phyloP scores from a whole-genome alignment of 2,888 invertebrate genomes.

The Octodonta nipae region DNA sequence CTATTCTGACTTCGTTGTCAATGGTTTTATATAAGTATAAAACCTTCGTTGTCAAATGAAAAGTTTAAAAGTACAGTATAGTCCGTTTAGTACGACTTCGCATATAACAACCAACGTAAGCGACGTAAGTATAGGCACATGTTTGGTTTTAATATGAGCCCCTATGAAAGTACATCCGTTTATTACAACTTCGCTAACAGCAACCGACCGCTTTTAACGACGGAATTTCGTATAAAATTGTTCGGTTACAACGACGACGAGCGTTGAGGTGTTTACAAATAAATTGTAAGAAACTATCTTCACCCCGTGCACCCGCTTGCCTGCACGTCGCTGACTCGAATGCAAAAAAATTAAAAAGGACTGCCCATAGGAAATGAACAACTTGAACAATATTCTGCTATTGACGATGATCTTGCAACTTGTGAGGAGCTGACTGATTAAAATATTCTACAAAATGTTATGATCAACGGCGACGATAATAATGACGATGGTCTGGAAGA shows the following conservation, averaged over 20 bases:
- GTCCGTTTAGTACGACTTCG: constrained; percentile 1
- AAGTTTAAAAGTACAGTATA: too few species aligned
- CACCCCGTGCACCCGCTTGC: not conserved
- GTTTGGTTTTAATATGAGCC: not conserved
- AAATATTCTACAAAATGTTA: not conserved
- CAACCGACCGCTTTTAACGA: too few species aligned
- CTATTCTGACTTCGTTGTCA: too few species aligned
- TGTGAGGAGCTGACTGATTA: not conserved
- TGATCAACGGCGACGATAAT: not conserved
- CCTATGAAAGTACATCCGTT: not conserved
- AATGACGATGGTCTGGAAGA: not conserved
- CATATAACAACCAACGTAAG: not conserved
- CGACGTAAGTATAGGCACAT: not conserved
- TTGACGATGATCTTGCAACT: not conserved
- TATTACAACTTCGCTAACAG: not conserved
- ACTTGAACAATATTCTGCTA: constrained; percentile 1
- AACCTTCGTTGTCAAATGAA: too few species aligned
- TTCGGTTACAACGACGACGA: too few species aligned
- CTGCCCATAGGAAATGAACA: not conserved
- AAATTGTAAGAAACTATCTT: not conserved
- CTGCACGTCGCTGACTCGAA: too few species aligned
- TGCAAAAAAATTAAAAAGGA: not conserved
- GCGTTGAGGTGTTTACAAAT: too few species aligned
- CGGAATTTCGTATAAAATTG: not conserved
- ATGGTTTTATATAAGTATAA: too few species aligned